phyloP scores from a whole-genome alignment of 2,797 vertebrate genomes.

The Peromyscus eremicus region DNA sequence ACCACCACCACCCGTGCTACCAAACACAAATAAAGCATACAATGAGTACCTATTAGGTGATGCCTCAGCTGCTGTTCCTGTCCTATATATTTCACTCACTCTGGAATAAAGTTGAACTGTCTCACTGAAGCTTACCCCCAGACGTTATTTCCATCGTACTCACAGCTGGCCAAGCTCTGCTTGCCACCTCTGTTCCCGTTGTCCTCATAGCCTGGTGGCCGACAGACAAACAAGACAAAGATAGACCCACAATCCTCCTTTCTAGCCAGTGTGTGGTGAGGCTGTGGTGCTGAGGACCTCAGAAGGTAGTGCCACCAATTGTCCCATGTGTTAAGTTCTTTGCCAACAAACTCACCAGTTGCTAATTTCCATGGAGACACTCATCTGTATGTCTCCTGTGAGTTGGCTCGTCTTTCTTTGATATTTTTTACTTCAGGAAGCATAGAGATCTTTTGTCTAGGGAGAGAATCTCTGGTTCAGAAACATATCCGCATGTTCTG shows the following conservation, averaged over 20 bases:
- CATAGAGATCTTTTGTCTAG: slow-evolving; percentile 29
- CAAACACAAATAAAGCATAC: neutral
- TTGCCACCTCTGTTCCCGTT: neutral
- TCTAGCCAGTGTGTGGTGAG: neutral
- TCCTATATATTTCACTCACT: neutral
- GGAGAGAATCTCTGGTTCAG: slow-evolving; percentile 47
- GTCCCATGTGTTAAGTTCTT: neutral
- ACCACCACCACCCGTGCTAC: neutral
- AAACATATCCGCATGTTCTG: slow-evolving; percentile 5
- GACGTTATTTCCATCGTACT: neutral
- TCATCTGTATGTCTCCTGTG: neutral
- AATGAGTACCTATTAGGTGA: neutral
- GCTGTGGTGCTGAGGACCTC: neutral
- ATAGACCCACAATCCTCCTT: neutral
- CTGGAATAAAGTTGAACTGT: neutral
- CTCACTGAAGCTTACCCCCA: neutral
- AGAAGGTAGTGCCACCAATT: neutral
- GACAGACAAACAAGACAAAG: neutral
- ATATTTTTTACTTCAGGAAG: neutral
- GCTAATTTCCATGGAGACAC: neutral
- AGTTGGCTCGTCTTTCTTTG: slow-evolving; percentile 36
- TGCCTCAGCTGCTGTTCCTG: neutral
- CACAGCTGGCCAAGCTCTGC: neutral
- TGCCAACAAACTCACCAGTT: neutral
- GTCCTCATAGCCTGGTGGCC: neutral